These are phyloP conservation scores for Ceuthmochares aereus DNA, from an alignment of 2,113 vertebrate genomes.

Conservation along the genomic window DNA sequence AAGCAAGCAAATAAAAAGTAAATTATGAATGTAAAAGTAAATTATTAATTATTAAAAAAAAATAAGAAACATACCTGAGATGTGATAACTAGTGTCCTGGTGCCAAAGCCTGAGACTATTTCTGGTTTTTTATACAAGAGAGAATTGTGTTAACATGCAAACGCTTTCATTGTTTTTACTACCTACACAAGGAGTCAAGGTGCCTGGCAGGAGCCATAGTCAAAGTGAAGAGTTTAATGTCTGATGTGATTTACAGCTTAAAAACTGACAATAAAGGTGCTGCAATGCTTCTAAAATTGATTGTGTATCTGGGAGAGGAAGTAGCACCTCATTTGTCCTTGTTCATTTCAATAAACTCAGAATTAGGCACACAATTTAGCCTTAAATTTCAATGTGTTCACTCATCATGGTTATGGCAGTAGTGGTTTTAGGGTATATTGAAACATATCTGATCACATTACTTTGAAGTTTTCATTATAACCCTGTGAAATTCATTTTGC, in stretches of 20 bases:
- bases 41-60: neutral
- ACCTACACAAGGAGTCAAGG: neutral
- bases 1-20: neutral
- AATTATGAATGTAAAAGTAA: neutral
- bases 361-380: conserved; percentile 47
- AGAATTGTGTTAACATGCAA: neutral
- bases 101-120: neutral
- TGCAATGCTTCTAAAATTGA: neutral
- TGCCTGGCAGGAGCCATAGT: neutral
- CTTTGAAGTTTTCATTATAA: conserved; percentile 11
- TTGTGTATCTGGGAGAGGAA: neutral
- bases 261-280: neutral
- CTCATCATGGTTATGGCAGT: neutral
- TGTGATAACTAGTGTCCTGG: neutral
- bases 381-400: conserved; percentile 11
- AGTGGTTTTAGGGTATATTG: conserved; percentile 1
- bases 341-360: conserved; percentile 56
- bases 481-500: neutral
- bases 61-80: neutral
- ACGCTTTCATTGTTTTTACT: neutral
- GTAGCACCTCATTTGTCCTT: conserved; percentile 47
- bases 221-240: neutral
- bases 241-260: neutral
- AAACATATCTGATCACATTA: conserved; percentile 29
- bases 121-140: neutral